phyloP scores from a whole-genome alignment of 2,797 vertebrate species.

The Spondyliosoma cantharus region DNA sequence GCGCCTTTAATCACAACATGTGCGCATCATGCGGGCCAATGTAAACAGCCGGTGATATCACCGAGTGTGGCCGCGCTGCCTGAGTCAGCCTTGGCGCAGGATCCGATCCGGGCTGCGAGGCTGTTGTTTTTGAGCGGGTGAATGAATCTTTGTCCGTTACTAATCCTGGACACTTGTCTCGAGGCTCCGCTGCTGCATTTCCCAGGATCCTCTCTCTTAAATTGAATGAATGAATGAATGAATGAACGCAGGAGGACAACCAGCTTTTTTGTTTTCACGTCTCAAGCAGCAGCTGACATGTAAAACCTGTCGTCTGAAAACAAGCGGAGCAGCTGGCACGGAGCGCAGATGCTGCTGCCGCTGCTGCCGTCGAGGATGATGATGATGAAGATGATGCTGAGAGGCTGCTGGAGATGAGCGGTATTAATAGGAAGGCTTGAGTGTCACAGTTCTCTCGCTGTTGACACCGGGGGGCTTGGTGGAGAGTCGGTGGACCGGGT shows the following conservation, averaged over 20 bases:
- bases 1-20: not conserved
- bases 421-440: conserved; percentile 86
- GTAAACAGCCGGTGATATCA: conserved; percentile 22
- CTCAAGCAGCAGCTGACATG: conserved; percentile 35
- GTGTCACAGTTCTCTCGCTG: conserved; percentile 75
- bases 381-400: conserved; percentile 59
- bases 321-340: conserved; percentile 55
- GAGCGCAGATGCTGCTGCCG: conserved; percentile 33
- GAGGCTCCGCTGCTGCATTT: not conserved
- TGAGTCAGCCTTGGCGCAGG: conserved; percentile 6
- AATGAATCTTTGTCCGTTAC: not conserved
- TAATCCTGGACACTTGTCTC: not conserved
- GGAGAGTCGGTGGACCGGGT: conserved; percentile 71
- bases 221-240: not conserved
- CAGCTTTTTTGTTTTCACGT: conserved; percentile 14
- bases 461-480: conserved; percentile 72
- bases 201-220: not conserved
- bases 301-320: conserved; percentile 18
- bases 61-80: not conserved
- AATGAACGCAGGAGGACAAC: not conserved
- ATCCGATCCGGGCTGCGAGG: conserved; percentile 42
- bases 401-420: conserved; percentile 70
- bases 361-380: conserved; percentile 22
- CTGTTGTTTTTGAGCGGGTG: not conserved
- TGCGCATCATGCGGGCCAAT: not conserved